Evolutionary conservation across 1,140 invertebrate genomes (phyloP), one percentile per base, ranked within the genome.

Genomic region (Holotrichia oblita): DNA sequence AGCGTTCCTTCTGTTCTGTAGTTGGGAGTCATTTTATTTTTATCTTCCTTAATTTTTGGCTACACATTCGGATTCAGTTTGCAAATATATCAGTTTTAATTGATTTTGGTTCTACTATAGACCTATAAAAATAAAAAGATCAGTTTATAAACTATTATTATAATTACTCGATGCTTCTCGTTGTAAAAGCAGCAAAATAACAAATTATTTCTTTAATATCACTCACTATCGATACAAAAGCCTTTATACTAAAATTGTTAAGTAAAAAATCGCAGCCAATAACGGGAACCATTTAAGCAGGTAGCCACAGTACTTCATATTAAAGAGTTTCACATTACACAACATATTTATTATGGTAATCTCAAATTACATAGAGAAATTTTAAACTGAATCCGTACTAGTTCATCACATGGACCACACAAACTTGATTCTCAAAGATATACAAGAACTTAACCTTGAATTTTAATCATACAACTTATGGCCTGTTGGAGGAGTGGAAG

Each of bases 361-460:
- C 73, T 74, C 34, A 34, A 74, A 44, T 74, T 74, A 74, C 73
- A 74, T n/a, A 34, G 34, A 74, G 73, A 74, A 74, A 74, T 74
- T 74, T 74, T 74, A 74, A 74, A 74, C 73, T 74, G 73, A 74
- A 74, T 74, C 73, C 73, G 40, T 74, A 74, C 40, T 74, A 74
- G 73, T 74, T 74, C 40, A 74, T 77, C 76, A 77, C 48, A 59
- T 61, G 76, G 48, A 59, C 48, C 59, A 77, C 44, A 77, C 76
- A 77, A 59, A 77, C 76, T 34, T 77, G 76, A 61, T 77, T 77
- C 42, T 24, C n/a, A 77, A 34, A 77, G 22, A 77, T 77, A 69
- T 34, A 77, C 76, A 77, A 77, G 44, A 77, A 41, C 76, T 77
- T 41, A 77, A 77, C 76, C 76, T 77, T 77, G 76, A 77, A 77